These are phyloP conservation scores for Syngnathus typhle DNA, from an alignment of 2,113 vertebrate genomes.

Conservation along the genomic window DNA sequence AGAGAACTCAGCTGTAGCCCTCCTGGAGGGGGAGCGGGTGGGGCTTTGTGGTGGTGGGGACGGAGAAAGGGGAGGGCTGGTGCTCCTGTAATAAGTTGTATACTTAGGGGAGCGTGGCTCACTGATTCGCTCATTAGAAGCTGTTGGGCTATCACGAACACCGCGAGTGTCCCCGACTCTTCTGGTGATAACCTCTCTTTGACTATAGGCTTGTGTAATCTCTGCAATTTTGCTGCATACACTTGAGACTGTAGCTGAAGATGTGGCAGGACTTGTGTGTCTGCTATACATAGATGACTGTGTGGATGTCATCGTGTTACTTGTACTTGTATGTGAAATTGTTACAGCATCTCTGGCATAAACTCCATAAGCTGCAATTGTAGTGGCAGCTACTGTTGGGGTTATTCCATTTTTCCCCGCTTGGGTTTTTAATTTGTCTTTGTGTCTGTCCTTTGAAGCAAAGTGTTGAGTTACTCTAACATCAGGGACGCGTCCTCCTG, in stretches of 20 bases:
- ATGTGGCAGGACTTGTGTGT: constrained; percentile 58
- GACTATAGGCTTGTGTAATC: constrained; percentile 74
- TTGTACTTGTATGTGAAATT: constrained; percentile 68
- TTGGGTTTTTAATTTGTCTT: constrained; percentile 78
- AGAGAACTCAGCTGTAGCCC: constrained; percentile 83
- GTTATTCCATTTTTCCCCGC: constrained; percentile 71
- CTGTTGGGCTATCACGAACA: constrained; percentile 65
- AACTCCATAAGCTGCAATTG: constrained; percentile 73
- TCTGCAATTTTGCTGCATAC: constrained; percentile 75
- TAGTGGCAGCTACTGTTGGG: constrained; percentile 64
- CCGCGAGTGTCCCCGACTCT: constrained; percentile 61
- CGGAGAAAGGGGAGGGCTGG: constrained; percentile 88
- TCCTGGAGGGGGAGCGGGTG: constrained; percentile 71
- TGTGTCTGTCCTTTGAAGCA: constrained; percentile 79
- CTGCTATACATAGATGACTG: constrained; percentile 59
- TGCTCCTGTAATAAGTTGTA: constrained; percentile 79
- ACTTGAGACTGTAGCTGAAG: constrained; percentile 65
- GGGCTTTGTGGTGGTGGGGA: constrained; percentile 83
- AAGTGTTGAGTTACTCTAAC: constrained; percentile 95
- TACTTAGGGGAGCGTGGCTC: constrained; percentile 69
- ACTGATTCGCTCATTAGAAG: constrained; percentile 60
- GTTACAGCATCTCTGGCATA: constrained; percentile 69
- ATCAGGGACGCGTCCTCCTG: constrained; percentile 77
- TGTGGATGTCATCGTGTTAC: constrained; percentile 63
- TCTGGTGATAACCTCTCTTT: constrained; percentile 68